These are phyloP conservation scores for Strix uralensis DNA, from an alignment of 2,113 vertebrate genomes.

Conservation along the genomic window DNA sequence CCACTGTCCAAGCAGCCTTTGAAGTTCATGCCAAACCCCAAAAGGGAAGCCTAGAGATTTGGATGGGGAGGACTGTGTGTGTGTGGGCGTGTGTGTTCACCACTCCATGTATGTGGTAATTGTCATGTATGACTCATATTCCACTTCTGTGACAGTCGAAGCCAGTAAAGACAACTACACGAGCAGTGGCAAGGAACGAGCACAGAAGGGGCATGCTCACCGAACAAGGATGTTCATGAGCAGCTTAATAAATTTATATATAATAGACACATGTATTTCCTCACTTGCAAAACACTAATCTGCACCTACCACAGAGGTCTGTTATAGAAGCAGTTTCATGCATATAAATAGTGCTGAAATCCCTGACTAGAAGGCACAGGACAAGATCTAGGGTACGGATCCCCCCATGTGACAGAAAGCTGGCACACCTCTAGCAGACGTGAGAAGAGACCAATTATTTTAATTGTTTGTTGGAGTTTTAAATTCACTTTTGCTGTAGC, in stretches of 20 bases:
- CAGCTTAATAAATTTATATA: neutral
- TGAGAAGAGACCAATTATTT: constrained; percentile 27
- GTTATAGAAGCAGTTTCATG: neutral
- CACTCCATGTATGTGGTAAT: neutral
- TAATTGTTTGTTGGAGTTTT: constrained; percentile 28
- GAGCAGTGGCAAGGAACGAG: neutral
- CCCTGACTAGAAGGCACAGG: neutral
- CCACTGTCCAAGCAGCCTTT: neutral
- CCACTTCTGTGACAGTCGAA: neutral
- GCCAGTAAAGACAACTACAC: neutral
- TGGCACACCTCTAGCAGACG: constrained; percentile 24
- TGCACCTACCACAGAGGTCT: constrained; percentile 33
- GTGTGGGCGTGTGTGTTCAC: neutral
- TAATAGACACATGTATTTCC: neutral
- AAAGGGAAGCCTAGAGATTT: neutral
- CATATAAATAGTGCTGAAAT: neutral
- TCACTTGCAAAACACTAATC: neutral
- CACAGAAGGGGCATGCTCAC: neutral
- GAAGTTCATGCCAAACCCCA: neutral
- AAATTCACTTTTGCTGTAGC: constrained; percentile 9
- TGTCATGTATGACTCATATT: neutral
- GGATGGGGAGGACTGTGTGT: neutral
- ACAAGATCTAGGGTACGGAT: constrained; percentile 20
- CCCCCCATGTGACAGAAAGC: neutral
- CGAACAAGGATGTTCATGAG: neutral